Percentiles rank a stretch among this genome's conserved stretches.
Conservation (phyloP, 2,797 vertebrate genomes). For the Otus scops region DNA sequence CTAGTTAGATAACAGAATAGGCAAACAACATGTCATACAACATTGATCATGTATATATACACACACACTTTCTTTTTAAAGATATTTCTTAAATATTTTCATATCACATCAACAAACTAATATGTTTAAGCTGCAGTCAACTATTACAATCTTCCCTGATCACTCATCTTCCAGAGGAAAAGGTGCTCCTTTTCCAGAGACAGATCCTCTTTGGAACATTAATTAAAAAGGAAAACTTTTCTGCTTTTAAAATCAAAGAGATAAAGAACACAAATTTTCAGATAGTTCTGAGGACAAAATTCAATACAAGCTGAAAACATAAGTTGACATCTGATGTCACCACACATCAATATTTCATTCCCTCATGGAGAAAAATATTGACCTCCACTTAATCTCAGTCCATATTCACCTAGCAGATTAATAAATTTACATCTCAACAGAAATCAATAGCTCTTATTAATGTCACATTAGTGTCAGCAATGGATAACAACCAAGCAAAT, state of each 20-base stretch:
- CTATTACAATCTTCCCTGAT: neutral
- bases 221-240: neutral
- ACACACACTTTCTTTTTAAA: too few species aligned
- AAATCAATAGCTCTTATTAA: neutral
- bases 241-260: neutral
- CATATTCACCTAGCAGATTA: neutral
- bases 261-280: neutral
- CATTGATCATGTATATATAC: fast-evolving
- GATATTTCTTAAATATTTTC: neutral
- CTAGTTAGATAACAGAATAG: neutral
- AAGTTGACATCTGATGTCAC: neutral
- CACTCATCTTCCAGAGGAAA: neutral
- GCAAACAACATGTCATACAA: neutral
- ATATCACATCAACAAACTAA: neutral
- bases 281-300: neutral
- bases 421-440: neutral
- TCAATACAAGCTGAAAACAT: neutral
- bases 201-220: neutral
- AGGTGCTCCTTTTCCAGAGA: neutral
- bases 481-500: neutral
- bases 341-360: neutral
- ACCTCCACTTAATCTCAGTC: neutral
- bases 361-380: neutral
- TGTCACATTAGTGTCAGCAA: neutral
- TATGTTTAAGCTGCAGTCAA: neutral